Base-by-base conservation (phyloP, 2,888 invertebrate genomes). In the Stegana nigrithorax region DNA sequence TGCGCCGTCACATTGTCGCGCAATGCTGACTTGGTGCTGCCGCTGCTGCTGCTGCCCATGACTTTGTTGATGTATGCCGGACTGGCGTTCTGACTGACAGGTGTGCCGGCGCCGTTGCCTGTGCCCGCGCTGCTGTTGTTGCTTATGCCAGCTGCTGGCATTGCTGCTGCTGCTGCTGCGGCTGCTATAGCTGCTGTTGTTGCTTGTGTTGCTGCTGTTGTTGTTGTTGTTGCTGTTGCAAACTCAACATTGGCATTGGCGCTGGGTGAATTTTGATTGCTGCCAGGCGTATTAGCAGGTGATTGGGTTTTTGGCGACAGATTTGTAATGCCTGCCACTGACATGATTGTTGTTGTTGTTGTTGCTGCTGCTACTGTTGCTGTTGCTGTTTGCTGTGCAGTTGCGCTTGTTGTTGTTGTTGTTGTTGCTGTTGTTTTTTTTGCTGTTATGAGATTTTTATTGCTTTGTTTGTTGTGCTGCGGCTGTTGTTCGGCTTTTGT, bases 1-100 rank as follows among this genome's bases (percentile, higher is more conserved):
- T 83, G 83, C 32, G 73, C 68, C 26, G 80, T 70, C 23, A 73
- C 72, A 51, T 44, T 45, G 25, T 50, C 53, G 8, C 36, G 23
- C 39, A 58, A 14, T 32, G 59, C 65, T 51, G 59, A 62, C 36
- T 62, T 70, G 69, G 65, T 44, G 59, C 60, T 42, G 14, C 56
- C 39, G 25, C 42, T 56, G n/a, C 7, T n/a, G 17, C n/a, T 4
- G 21, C 23, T 7, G 42, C 7, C 55, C 29, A 25, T 19, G 26
- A 62, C 59, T 58, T 10, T 53, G 14, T 10, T 27, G n/a, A 51
- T 27, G 14, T 23, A 39, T 14, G 25, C 53, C 21, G 45, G 12
- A 47, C 62, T 58, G 32, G 14, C 27, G 26, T 26, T 59, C 23
- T 27, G 14, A 26, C 36, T 42, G 53, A 25, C 59, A 25, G 36